These are phyloP conservation scores for Manis pentadactyla DNA, from an alignment of 2,797 vertebrate species.

Conservation along the genomic window DNA sequence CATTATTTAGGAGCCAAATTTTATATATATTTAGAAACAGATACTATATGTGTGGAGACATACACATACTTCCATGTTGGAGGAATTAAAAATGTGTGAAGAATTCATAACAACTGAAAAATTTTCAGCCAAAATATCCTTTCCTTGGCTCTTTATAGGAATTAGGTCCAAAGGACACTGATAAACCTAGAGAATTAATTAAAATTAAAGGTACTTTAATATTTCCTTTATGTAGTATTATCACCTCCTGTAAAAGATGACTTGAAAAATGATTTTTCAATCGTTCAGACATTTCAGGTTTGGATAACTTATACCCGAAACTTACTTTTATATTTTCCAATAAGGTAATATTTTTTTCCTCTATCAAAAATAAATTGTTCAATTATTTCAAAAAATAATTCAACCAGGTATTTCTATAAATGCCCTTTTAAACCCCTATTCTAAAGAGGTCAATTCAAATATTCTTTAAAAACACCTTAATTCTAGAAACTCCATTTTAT, in stretches of 20 bases:
- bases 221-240: slow-evolving; percentile 53
- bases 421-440: background rate
- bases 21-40: slow-evolving; percentile 44
- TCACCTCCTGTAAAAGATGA: slow-evolving; percentile 10
- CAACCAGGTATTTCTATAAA: background rate
- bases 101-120: slow-evolving; percentile 1
- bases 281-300: background rate
- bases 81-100: slow-evolving; percentile 17
- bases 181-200: slow-evolving; percentile 28
- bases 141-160: slow-evolving; percentile 37
- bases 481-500: slow-evolving; percentile 47
- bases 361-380: slow-evolving; percentile 30
- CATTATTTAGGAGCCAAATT: slow-evolving; percentile 64
- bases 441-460: background rate
- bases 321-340: background rate
- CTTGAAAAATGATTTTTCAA: slow-evolving; percentile 47
- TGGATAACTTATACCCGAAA: background rate
- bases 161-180: slow-evolving; percentile 31
- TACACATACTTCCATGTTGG: background rate
- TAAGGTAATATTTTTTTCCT: background rate
- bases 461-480: background rate
- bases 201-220: slow-evolving; percentile 11
- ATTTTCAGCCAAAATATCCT: slow-evolving; percentile 13
- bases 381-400: background rate
- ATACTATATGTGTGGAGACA: background rate